A percentile compares a stretch with the other conserved stretches of the same genome.
phyloP scores from a whole-genome alignment of 2,113 vertebrate genomes.

The Ictalurus punctatus region DNA sequence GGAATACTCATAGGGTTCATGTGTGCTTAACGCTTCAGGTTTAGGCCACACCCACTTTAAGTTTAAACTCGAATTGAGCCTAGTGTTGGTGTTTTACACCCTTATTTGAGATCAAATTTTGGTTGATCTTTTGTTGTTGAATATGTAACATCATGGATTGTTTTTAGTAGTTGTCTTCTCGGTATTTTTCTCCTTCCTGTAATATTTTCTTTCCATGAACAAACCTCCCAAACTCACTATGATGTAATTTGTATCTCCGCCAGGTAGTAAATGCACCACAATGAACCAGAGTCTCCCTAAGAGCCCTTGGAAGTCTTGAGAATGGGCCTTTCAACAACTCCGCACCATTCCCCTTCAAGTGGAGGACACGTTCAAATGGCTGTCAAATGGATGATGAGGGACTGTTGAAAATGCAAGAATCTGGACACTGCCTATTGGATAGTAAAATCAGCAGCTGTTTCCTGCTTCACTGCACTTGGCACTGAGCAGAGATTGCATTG shows the following conservation, averaged over 20 bases:
- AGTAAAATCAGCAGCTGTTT: constrained; percentile 59
- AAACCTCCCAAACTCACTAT: neutral
- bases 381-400: constrained; percentile 32
- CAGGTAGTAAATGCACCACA: neutral
- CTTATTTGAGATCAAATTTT: neutral
- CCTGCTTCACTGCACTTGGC: constrained; percentile 38
- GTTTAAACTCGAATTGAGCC: neutral
- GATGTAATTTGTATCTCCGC: neutral
- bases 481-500: constrained; percentile 17
- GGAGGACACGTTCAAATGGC: constrained; percentile 53
- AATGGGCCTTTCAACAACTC: constrained; percentile 30
- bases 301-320: constrained; percentile 58
- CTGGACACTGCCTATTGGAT: constrained; percentile 44
- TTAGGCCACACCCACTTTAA: neutral
- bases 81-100: neutral
- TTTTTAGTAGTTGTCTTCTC: neutral
- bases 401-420: constrained; percentile 51
- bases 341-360: constrained; percentile 44
- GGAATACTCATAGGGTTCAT: neutral
- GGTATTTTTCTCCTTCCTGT: neutral
- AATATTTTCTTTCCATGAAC: neutral
- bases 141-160: neutral
- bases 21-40: neutral
- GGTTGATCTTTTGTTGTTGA: neutral
- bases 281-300: constrained; percentile 54